Evolutionary conservation across 1,140 invertebrate species (phyloP).

Genomic region (Drosophila persimilis): DNA sequence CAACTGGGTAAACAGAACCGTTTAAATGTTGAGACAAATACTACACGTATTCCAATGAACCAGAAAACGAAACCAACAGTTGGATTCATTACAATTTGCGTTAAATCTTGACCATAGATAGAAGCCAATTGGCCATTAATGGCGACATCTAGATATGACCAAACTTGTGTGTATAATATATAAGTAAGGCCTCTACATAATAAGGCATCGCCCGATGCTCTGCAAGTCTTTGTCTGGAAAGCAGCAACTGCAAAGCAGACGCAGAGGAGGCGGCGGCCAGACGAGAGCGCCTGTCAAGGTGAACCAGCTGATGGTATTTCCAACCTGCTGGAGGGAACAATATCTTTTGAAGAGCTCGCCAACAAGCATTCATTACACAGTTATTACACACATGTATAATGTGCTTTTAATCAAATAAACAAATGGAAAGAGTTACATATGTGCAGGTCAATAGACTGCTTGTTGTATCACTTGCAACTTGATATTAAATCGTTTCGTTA

Average conservation of each 20-base stretch:
- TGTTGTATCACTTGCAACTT: not conserved
- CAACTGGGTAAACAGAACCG: conserved; percentile 36
- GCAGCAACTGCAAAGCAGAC: conserved; percentile 2
- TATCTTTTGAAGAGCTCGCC: conserved; percentile 24
- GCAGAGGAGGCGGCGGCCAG: conserved; percentile 32
- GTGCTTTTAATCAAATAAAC: conserved; percentile 24
- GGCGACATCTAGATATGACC: conserved; percentile 23
- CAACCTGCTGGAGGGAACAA: conserved; percentile 19
- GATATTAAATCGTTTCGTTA: conserved; percentile 5
- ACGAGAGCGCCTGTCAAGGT: conserved; percentile 59
- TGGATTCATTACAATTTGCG: conserved; percentile 30
- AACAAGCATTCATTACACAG: not conserved
- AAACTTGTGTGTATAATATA: conserved; percentile 5
- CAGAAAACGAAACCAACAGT: not conserved
- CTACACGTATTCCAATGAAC: conserved; percentile 10
- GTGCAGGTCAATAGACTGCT: conserved; percentile 31
- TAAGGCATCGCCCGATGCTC: conserved; percentile 31
- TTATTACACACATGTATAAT: not conserved
- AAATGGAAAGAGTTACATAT: conserved; percentile 15
- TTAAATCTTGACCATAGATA: conserved; percentile 25
- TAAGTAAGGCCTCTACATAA: conserved; percentile 28
- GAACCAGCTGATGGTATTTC: conserved; percentile 56
- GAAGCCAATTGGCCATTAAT: conserved; percentile 5
- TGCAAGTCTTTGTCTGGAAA: conserved; percentile 45
- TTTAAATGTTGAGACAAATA: conserved; percentile 9